Evolutionary conservation across 2,797 vertebrate species (phyloP), one percentile per base, ranked within the genome.

Genomic region (Orestias chungarensis): DNA sequence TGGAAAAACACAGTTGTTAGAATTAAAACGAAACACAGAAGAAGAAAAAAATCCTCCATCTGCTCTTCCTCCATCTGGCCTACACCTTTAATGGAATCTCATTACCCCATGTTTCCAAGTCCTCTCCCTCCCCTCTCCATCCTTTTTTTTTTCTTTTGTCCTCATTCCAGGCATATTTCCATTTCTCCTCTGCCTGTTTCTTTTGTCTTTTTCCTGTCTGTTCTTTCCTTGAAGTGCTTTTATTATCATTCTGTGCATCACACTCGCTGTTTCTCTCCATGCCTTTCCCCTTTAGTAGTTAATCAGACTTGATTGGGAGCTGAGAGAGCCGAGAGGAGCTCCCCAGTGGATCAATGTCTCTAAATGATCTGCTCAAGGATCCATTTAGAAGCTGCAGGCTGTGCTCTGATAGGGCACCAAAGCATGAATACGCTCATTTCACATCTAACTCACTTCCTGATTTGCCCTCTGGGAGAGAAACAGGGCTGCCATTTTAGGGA

Each of bases 391-490:
- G 87, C 88, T 68, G 84, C 82, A 70, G 86, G 89, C 88, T 85
- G 75, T 33, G 61, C 90, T 90, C 89, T 86, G 92, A 92, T 89
- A 86, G 90, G 80, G 87, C 89, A 88, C 69, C 70, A 71, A 84
- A 91, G 91, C 91, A 88, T 93, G 92, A 92, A 90, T 88, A 65
- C 79, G 66, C 88, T 93, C 88, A 93, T 93, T 93, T 92, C 88
- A 90, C 91, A 88, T 89, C 91, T 88, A 93, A 90, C 91, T 91
- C 89, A 88, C 91, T 92, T 92, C 91, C 91, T 92, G 87, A 90
- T 92, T 91, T 80, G 85, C 85, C 91, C 90, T 88, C 86, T 79
- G 90, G 91, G 90, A 89, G 78, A 75, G 73, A 79, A 84, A 79
- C 52, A 80, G 82, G 81, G 33, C 86, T 61, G 78, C 79, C 46